Percentiles rank a stretch among this genome's conserved stretches.
phyloP scores from a whole-genome alignment of 2,797 vertebrate genomes.

The Arrhamphus sclerolepis region DNA sequence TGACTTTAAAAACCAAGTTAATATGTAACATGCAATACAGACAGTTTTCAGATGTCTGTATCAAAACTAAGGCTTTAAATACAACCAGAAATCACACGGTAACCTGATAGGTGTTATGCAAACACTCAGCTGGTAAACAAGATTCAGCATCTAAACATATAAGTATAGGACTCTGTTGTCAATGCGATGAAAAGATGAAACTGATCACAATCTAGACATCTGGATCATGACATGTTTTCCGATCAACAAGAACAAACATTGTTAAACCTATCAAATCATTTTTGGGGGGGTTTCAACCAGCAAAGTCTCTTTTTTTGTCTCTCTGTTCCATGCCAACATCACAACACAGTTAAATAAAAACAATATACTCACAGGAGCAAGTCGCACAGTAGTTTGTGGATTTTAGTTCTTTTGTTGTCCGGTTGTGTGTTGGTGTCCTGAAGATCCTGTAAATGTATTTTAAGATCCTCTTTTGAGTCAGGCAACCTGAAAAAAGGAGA shows the following conservation, averaged over 20 bases:
- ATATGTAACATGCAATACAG: too few relatives aligned
- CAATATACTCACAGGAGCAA: slow-evolving; percentile 44
- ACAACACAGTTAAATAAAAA: background rate
- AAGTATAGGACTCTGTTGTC: too few relatives aligned
- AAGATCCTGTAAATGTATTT: slow-evolving; percentile 4
- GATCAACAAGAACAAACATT: background rate
- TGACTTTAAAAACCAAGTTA: too few relatives aligned
- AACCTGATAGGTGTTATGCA: background rate
- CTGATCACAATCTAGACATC: background rate
- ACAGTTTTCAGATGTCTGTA: too few relatives aligned
- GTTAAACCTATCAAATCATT: slow-evolving; percentile 12
- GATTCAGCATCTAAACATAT: too few relatives aligned
- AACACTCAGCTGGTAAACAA: background rate
- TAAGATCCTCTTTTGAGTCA: slow-evolving; percentile 39
- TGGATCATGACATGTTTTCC: too few relatives aligned
- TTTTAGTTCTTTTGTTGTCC: background rate
- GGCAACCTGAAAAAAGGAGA: slow-evolving; percentile 33
- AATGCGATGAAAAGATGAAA: too few relatives aligned
- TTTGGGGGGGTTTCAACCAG: slow-evolving; percentile 38
- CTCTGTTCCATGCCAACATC: background rate
- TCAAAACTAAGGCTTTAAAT: too few relatives aligned
- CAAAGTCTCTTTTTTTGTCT: accelerated
- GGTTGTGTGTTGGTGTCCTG: slow-evolving; percentile 1
- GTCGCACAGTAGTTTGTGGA: background rate
- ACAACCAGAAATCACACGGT: too few relatives aligned